A percentile compares a stretch with the other conserved stretches of the same genome.
Conservation (phyloP, 2,888 invertebrate genomes). For the Bellardia pandia region DNA sequence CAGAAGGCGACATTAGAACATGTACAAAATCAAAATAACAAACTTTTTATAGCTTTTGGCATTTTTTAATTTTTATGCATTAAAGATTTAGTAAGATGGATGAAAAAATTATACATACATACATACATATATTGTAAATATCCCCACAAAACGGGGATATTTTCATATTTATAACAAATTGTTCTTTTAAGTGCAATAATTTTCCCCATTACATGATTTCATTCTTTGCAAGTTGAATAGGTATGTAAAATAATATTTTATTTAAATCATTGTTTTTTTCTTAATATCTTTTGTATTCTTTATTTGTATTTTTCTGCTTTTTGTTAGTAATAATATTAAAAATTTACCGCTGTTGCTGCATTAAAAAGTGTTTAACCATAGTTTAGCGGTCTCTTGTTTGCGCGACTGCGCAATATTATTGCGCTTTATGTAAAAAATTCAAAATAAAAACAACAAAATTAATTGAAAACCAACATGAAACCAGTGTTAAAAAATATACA, state of each 20-base stretch:
- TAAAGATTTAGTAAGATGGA: too few relatives aligned
- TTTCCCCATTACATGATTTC: not conserved
- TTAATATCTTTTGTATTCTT: not conserved
- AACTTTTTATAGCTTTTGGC: too few relatives aligned
- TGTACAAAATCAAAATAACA: too few relatives aligned
- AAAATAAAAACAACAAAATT: slow-evolving; percentile 3
- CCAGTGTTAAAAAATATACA: not conserved
- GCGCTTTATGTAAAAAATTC: slow-evolving; percentile 51
- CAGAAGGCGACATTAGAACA: too few relatives aligned
- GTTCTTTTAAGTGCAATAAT: too few relatives aligned
- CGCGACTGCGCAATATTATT: slow-evolving; percentile 64
- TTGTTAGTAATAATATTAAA: slow-evolving; percentile 37
- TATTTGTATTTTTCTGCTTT: not conserved
- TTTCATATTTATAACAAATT: too few relatives aligned
- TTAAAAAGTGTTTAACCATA: slow-evolving; percentile 37
- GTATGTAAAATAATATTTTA: not conserved
- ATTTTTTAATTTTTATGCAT: too few relatives aligned
- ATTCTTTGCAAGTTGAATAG: not conserved
- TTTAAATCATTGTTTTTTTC: not conserved
- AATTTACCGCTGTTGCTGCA: slow-evolving; percentile 18
- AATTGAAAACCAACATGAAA: slow-evolving; percentile 8
- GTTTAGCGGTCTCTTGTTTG: slow-evolving; percentile 53
- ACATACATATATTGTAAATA: too few relatives aligned
- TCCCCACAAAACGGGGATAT: too few relatives aligned
- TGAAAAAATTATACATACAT: too few relatives aligned